phyloP scores from a whole-genome alignment of 2,797 vertebrate genomes.

The Meda fulgida region DNA sequence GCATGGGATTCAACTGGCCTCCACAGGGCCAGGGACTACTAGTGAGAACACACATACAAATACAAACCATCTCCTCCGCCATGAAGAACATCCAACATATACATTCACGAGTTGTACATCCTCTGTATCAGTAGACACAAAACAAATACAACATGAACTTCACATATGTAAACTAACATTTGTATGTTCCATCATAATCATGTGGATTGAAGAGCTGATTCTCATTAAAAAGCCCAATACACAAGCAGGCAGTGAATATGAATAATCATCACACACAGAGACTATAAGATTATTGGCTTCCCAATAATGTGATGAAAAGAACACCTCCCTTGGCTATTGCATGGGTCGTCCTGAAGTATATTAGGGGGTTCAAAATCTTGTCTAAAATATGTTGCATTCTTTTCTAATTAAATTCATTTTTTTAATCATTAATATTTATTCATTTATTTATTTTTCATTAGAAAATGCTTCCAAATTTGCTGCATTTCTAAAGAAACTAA shows the following conservation, averaged over 20 bases:
- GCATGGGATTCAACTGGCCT: constrained; percentile 58
- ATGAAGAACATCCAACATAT: not conserved
- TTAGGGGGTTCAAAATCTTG: not conserved
- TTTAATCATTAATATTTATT: too few relatives aligned
- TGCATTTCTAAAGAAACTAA: too few relatives aligned
- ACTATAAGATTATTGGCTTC: constrained; percentile 28
- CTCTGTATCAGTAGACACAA: not conserved
- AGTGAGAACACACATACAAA: constrained; percentile 53
- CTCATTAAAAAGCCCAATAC: constrained; percentile 35
- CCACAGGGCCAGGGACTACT: constrained; percentile 58
- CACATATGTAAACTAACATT: constrained; percentile 4
- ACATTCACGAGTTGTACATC: not conserved
- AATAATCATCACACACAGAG: constrained; percentile 6
- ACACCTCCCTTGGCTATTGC: constrained; percentile 32
- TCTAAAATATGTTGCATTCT: not conserved
- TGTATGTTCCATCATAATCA: not conserved
- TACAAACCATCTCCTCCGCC: not conserved
- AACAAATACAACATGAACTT: constrained; percentile 4
- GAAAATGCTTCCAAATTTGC: not conserved
- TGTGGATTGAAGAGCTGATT: constrained; percentile 11
- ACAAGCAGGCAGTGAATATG: constrained; percentile 20
- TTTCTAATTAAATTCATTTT: not conserved
- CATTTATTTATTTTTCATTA: not conserved
- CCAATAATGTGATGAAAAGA: constrained; percentile 47
- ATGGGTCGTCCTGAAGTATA: not conserved